Evolutionary conservation across 2,113 vertebrate species (phyloP).

Genomic region (Camelus bactrianus): DNA sequence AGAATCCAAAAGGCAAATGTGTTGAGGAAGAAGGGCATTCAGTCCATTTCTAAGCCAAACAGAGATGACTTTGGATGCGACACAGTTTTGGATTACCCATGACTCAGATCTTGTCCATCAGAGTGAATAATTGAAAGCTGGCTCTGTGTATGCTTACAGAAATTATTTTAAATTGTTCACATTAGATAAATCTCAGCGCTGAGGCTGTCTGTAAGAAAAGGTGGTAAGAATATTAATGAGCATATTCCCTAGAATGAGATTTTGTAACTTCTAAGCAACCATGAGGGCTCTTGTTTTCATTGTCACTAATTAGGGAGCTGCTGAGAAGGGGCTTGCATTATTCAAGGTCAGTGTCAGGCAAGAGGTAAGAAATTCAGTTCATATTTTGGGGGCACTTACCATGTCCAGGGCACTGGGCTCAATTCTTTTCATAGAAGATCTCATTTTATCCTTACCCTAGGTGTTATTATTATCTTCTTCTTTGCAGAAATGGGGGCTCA

Average conservation of each 20-base stretch:
- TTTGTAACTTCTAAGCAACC: constrained; percentile 59
- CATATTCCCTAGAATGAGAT: constrained; percentile 54
- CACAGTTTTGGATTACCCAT: constrained; percentile 51
- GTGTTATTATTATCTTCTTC: not conserved
- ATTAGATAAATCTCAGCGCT: constrained; percentile 60
- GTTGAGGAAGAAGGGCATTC: constrained; percentile 16
- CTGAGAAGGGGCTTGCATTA: constrained; percentile 25
- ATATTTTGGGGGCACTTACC: constrained; percentile 33
- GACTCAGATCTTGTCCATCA: constrained; percentile 75
- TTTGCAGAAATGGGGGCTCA: constrained; percentile 23
- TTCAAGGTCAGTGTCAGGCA: constrained; percentile 29
- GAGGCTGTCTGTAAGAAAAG: constrained; percentile 60
- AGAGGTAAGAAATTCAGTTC: not conserved
- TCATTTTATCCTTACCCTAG: not conserved
- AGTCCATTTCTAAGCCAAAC: constrained; percentile 48
- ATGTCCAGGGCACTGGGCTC: not conserved
- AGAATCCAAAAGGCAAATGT: constrained; percentile 52
- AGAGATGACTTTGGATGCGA: constrained; percentile 36
- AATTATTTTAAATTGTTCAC: constrained; percentile 78
- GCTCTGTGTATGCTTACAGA: constrained; percentile 60
- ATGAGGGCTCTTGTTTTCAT: constrained; percentile 43
- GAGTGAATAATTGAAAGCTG: constrained; percentile 71
- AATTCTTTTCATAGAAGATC: not conserved
- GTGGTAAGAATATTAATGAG: constrained; percentile 75
- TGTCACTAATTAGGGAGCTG: constrained; percentile 62